These are phyloP conservation scores for Bellardia pandia DNA, from an alignment of 2,888 invertebrate genomes.

Conservation along the genomic window DNA sequence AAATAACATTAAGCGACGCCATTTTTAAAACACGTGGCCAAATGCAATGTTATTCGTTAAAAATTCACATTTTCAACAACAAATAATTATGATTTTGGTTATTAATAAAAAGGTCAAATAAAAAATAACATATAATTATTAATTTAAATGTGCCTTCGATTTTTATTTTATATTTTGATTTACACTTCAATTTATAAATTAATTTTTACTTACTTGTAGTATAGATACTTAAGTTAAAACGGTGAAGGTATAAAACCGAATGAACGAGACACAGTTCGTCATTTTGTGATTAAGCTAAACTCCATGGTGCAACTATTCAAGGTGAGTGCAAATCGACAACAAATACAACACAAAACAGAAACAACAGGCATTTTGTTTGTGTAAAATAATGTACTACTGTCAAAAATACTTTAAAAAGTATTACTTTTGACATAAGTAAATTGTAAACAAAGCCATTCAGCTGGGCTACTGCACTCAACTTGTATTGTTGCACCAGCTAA, in stretches of 20 bases:
- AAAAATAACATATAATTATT: too few species aligned
- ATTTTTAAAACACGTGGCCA: conserved; percentile 77
- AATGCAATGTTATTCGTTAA: conserved; percentile 15
- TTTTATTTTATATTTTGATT: conserved; percentile 2
- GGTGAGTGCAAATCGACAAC: too few species aligned
- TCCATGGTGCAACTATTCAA: too few species aligned
- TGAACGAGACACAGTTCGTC: conserved; percentile 79
- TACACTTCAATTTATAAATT: background rate
- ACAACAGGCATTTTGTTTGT: too few species aligned
- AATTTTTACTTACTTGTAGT: conserved; percentile 81
- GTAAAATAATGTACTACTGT: too few species aligned
- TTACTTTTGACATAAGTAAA: too few species aligned
- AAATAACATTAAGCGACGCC: conserved; percentile 69
- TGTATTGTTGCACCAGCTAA: too few species aligned
- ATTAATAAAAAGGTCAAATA: too few species aligned
- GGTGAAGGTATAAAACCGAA: conserved; percentile 83
- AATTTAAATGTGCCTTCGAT: background rate
- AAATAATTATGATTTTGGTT: background rate
- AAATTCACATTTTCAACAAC: background rate
- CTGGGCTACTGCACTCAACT: too few species aligned
- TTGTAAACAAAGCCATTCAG: too few species aligned
- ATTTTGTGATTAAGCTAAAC: background rate
- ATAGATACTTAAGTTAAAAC: conserved; percentile 78
- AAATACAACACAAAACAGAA: too few species aligned
- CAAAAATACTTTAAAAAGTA: too few species aligned